These are phyloP conservation scores for Tetrao urogallus DNA, from an alignment of 2,113 vertebrate species.

Conservation along the genomic window DNA sequence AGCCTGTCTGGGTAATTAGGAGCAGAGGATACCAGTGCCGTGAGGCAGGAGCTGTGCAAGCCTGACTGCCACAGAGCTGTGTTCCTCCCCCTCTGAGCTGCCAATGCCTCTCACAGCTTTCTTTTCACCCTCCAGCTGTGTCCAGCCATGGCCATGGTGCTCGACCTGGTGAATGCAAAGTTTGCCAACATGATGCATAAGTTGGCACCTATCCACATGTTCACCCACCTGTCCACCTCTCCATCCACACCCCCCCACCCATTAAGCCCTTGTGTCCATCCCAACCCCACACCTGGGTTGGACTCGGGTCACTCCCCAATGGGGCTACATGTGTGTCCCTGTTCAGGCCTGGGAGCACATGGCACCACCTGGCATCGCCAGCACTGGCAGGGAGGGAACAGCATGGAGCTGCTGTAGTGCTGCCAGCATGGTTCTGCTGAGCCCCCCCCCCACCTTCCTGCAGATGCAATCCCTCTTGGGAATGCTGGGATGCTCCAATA, in stretches of 20 bases:
- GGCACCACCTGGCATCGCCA: background rate
- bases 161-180: constrained; percentile 48
- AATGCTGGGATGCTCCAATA: constrained; percentile 29
- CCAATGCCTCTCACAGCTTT: background rate
- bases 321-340: no score
- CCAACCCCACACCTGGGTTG: background rate
- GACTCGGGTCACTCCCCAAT: fast-evolving
- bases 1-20: background rate
- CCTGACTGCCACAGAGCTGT: background rate
- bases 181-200: constrained; percentile 21
- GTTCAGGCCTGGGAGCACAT: fast-evolving
- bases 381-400: no score
- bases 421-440: background rate
- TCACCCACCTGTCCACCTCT: background rate
- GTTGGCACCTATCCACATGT: background rate
- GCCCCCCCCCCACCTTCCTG: background rate
- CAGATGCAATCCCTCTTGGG: constrained; percentile 24
- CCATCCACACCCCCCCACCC: background rate
- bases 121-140: constrained; percentile 60
- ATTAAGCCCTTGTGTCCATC: background rate
- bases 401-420: background rate
- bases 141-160: constrained; percentile 48
- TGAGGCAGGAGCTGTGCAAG: background rate
- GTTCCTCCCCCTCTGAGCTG: background rate
- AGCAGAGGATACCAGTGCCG: background rate